A percentile compares a stretch with the other conserved stretches of the same genome.
These are phyloP conservation scores for Cettia cetti DNA, from an alignment of 2,113 vertebrate species.

Conservation along the genomic window DNA sequence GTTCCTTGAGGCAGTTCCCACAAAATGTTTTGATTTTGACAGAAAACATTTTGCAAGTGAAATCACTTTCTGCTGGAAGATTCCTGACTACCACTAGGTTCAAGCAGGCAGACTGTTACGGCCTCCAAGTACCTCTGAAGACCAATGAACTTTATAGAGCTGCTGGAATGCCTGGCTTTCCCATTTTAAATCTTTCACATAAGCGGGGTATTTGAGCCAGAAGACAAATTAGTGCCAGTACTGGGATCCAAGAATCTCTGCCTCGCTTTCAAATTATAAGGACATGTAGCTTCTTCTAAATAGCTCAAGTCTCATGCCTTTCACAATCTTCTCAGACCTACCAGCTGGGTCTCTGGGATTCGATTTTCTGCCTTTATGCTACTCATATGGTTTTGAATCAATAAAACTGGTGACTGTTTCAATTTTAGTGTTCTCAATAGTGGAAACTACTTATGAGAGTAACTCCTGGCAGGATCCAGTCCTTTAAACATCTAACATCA, in stretches of 20 bases:
- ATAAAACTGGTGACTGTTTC: neutral
- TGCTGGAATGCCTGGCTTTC: neutral
- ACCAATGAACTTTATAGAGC: neutral
- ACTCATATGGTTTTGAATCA: neutral
- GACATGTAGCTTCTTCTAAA: neutral
- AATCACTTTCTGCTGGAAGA: neutral
- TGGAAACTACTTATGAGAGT: neutral
- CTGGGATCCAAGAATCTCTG: neutral
- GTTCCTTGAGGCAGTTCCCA: neutral
- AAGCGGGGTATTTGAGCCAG: neutral
- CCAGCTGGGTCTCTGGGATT: neutral
- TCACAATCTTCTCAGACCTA: neutral
- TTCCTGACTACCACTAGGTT: neutral
- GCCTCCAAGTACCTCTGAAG: neutral
- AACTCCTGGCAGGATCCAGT: neutral
- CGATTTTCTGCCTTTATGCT: neutral
- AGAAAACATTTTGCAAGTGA: neutral
- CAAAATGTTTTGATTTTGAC: neutral
- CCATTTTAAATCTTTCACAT: neutral
- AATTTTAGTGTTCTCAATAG: neutral
- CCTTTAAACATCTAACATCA: neutral
- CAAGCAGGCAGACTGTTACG: neutral
- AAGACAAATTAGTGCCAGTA: constrained; percentile 1
- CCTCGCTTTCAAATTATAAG: neutral
- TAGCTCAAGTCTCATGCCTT: neutral